Evolutionary conservation across 2,888 invertebrate species (phyloP).

Genomic region (Hylaea fasciaria): DNA sequence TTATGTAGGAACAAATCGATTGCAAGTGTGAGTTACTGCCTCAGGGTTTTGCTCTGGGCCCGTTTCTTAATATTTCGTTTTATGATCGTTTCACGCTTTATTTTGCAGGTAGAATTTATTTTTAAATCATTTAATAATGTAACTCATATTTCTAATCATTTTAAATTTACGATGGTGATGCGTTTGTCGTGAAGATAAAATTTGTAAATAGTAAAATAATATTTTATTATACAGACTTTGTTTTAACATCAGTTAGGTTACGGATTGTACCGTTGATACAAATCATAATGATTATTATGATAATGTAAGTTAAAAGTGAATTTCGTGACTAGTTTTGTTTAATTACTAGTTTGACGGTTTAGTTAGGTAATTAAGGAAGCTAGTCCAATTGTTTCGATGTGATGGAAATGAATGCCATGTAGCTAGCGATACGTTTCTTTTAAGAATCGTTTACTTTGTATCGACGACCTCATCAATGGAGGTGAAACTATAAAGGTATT

Average conservation of each 20-base stretch:
- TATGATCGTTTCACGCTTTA: conserved; percentile 28
- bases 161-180: conserved; percentile 40
- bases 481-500: conserved; percentile 51
- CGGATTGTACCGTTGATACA: conserved; percentile 62
- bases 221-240: conserved; percentile 55
- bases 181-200: conserved; percentile 42
- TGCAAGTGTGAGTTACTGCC: conserved; percentile 38
- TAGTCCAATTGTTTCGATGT: conserved; percentile 83
- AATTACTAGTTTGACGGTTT: conserved; percentile 77
- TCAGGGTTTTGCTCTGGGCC: conserved; percentile 25
- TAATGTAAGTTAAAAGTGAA: conserved; percentile 59
- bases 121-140: conserved; percentile 26
- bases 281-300: conserved; percentile 54
- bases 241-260: conserved; percentile 60
- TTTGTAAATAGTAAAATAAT: conserved; percentile 69
- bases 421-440: conserved; percentile 64
- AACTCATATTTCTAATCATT: conserved; percentile 42
- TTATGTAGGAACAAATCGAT: conserved; percentile 39
- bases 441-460: conserved; percentile 43
- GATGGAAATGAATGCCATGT: conserved; percentile 81
- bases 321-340: conserved; percentile 80
- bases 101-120: conserved; percentile 31
- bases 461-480: conserved; percentile 46
- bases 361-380: conserved; percentile 82
- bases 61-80: conserved; percentile 21